Conservation (phyloP, 2,797 vertebrate genomes). For the Mus spretus region DNA sequence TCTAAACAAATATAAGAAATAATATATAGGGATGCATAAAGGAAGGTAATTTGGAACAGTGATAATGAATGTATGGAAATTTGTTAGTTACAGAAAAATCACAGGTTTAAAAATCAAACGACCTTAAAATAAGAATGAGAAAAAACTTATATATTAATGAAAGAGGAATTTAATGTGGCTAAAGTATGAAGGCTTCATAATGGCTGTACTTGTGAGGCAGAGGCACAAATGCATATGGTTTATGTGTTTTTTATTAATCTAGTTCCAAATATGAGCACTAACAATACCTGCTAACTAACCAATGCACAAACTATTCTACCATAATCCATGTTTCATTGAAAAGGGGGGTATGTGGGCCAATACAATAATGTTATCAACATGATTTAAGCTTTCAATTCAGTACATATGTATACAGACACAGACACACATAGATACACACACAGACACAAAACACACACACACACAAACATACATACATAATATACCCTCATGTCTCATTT, state of each 20-base stretch:
- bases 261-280: neutral
- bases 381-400: neutral
- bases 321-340: neutral
- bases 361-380: neutral
- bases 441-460: too few relatives aligned
- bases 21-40: neutral
- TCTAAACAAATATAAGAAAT: neutral
- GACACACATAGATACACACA: too few relatives aligned
- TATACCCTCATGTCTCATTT: neutral
- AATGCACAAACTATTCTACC: neutral
- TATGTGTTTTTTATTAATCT: constrained; percentile 26
- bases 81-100: neutral
- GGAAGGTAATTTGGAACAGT: neutral
- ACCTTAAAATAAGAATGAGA: neutral
- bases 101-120: neutral
- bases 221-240: constrained; percentile 1
- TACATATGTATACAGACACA: neutral
- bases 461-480: too few relatives aligned
- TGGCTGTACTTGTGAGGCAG: neutral
- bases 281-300: neutral
- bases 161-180: neutral
- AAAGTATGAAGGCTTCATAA: constrained; percentile 3
- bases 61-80: neutral
- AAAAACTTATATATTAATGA: neutral
- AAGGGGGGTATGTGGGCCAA: neutral